phyloP scores from a whole-genome alignment of 2,113 vertebrate species.

The Bettongia penicillata region DNA sequence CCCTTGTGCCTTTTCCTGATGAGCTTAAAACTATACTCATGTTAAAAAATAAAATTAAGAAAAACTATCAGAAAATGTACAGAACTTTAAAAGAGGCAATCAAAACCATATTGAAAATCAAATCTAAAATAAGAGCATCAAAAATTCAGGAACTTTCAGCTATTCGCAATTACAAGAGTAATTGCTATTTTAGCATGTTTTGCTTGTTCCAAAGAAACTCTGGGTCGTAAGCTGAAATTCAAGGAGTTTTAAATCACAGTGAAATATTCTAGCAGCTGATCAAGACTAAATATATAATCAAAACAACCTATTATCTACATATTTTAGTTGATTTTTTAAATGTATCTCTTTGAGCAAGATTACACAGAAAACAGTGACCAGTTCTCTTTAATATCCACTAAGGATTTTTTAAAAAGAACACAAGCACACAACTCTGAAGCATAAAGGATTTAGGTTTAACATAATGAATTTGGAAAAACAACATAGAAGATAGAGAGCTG shows the following conservation, averaged over 20 bases:
- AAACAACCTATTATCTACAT: slow-evolving; percentile 85
- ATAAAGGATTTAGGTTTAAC: slow-evolving; percentile 56
- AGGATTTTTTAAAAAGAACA: slow-evolving; percentile 8
- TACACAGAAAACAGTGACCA: slow-evolving; percentile 56
- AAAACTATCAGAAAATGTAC: slow-evolving; percentile 76
- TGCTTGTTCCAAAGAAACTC: slow-evolving; percentile 82
- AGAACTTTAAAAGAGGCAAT: slow-evolving; percentile 81
- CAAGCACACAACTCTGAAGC: slow-evolving; percentile 32
- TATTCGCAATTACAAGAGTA: slow-evolving; percentile 84
- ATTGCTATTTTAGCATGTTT: slow-evolving; percentile 88
- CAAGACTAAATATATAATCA: slow-evolving; percentile 86
- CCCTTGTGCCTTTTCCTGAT: slow-evolving; percentile 38
- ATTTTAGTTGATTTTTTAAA: slow-evolving; percentile 83
- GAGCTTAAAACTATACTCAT: slow-evolving; percentile 60
- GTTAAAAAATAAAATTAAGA: slow-evolving; percentile 56
- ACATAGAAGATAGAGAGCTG: background rate
- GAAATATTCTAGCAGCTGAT: slow-evolving; percentile 81
- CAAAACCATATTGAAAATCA: slow-evolving; percentile 85
- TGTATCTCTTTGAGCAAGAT: slow-evolving; percentile 65
- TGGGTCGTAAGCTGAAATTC: slow-evolving; percentile 82
- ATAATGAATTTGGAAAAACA: slow-evolving; percentile 59
- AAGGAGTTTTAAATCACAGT: slow-evolving; percentile 83
- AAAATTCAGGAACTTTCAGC: slow-evolving; percentile 83
- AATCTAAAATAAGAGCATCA: slow-evolving; percentile 83
- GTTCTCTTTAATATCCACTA: slow-evolving; percentile 45